Evolutionary conservation across 2,888 invertebrate species (phyloP).

Genomic region (Dyspetes luteomarginatus): DNA sequence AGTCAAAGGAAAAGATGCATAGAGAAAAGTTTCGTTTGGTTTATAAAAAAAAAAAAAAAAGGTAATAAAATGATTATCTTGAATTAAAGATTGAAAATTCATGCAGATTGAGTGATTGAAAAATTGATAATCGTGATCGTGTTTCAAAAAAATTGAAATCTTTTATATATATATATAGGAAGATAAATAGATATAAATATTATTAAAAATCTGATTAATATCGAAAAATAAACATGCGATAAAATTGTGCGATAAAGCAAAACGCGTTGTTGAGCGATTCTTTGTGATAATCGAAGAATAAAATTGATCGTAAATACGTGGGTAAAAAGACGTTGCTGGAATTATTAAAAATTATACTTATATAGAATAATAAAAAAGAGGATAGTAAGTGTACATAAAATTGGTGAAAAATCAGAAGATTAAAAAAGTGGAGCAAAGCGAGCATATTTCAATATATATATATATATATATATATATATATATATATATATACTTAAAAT

Average conservation of each 20-base stretch:
- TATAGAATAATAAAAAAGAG: neutral
- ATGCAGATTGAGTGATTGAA: constrained; percentile 54
- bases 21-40: neutral
- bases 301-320: too few relatives aligned
- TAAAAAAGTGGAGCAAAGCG: constrained; percentile 31
- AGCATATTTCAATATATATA: constrained; percentile 13
- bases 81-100: constrained; percentile 18
- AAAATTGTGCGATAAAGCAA: constrained; percentile 31
- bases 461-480: neutral
- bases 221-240: constrained; percentile 57
- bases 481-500: constrained; percentile 30
- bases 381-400: constrained; percentile 5
- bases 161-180: neutral
- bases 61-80: neutral
- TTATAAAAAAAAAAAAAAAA: neutral
- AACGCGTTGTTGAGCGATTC: constrained; percentile 26
- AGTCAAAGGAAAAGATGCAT: constrained; percentile 43
- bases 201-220: constrained; percentile 2
- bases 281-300: constrained; percentile 15
- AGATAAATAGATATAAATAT: constrained; percentile 8
- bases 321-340: too few relatives aligned
- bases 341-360: neutral
- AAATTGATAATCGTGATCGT: constrained; percentile 11
- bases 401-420: constrained; percentile 15
- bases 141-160: neutral